Conservation (phyloP, 2,113 vertebrate genomes). For the Argyrosomus japonicus region DNA sequence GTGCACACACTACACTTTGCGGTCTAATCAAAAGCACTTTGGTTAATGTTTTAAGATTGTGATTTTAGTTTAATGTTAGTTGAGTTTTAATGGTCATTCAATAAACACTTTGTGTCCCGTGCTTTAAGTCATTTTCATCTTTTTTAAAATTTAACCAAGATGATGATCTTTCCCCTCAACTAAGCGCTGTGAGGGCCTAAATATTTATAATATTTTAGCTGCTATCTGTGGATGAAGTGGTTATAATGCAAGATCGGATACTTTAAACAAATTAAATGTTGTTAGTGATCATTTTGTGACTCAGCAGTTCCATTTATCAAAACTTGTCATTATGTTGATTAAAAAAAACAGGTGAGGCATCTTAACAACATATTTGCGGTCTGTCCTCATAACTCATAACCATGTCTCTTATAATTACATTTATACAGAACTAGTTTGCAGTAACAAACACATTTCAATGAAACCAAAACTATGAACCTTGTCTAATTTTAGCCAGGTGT, state of each 20-base stretch:
- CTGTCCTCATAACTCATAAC: no score
- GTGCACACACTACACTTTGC: no score
- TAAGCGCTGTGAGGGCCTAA: background rate
- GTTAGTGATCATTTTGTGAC: background rate
- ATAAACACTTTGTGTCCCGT: background rate
- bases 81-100: background rate
- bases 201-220: background rate
- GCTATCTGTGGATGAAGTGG: background rate
- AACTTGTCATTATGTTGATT: background rate
- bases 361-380: background rate
- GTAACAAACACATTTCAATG: background rate
- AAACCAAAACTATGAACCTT: background rate
- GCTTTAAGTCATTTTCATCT: background rate
- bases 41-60: background rate
- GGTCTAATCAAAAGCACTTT: background rate
- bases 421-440: background rate
- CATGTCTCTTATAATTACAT: background rate
- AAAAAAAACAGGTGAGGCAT: background rate
- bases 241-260: background rate
- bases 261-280: background rate
- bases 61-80: background rate
- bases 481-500: background rate
- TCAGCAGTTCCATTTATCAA: background rate
- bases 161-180: background rate
- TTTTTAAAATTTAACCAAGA: background rate